Conservation (phyloP, 2,113 vertebrate species). For the Nesogale talazaci region DNA sequence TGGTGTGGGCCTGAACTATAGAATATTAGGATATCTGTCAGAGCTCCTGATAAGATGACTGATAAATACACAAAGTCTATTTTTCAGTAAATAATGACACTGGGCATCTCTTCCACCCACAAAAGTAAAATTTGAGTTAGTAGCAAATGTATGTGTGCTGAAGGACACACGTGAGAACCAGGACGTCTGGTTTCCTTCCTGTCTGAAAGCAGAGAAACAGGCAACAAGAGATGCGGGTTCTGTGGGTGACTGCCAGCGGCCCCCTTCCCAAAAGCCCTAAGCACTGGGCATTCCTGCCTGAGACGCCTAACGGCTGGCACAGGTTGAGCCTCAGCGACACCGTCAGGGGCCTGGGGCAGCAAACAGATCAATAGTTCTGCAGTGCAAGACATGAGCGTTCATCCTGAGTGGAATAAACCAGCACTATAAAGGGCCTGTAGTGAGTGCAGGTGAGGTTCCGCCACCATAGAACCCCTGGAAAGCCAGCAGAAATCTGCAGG, state of each 20-base stretch:
- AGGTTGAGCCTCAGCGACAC: fast-evolving
- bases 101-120: background rate
- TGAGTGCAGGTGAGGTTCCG: background rate
- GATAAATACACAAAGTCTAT: too few relatives aligned
- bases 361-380: background rate
- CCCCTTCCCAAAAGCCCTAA: too few relatives aligned
- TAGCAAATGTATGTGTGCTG: background rate
- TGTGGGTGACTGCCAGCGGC: too few relatives aligned
- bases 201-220: background rate
- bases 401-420: fast-evolving
- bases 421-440: background rate
- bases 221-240: background rate
- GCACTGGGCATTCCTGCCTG: background rate
- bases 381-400: background rate
- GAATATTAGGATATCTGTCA: too few relatives aligned
- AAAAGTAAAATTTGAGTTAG: background rate
- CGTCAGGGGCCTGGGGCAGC: background rate
- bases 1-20: too few relatives aligned
- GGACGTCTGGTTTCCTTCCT: background rate
- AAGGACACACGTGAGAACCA: background rate
- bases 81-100: background rate
- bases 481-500: background rate
- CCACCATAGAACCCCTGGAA: background rate
- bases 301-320: fast-evolving
- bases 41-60: too few relatives aligned